phyloP scores from a whole-genome alignment of 2,797 vertebrate species.

The Phataginus tricuspis region DNA sequence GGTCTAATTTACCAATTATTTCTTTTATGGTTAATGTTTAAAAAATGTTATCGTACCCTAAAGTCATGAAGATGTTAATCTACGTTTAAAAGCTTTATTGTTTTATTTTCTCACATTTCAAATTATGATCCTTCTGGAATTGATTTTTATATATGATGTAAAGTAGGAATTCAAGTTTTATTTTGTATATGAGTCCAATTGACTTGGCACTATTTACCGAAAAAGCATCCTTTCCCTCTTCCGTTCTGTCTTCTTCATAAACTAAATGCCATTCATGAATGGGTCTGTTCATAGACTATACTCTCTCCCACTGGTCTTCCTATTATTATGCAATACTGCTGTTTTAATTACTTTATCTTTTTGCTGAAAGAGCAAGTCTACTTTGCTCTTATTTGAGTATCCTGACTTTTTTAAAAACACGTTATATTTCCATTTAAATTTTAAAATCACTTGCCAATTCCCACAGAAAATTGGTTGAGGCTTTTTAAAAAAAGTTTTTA shows the following conservation, averaged over 20 bases:
- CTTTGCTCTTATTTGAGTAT: not conserved
- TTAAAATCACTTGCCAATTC: not conserved
- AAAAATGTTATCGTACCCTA: not conserved
- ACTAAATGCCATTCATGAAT: not conserved
- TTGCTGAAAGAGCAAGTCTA: not conserved
- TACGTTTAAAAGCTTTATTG: not conserved
- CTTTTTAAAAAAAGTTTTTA: not conserved
- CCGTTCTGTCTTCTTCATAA: not conserved
- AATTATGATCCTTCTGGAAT: not conserved
- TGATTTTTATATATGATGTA: not conserved
- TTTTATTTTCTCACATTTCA: constrained; percentile 44
- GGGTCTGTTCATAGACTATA: not conserved
- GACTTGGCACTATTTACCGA: not conserved
- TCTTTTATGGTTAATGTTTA: not conserved
- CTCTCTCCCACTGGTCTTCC: not conserved
- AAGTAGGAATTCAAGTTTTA: not conserved
- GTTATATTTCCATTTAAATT: not conserved
- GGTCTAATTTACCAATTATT: not conserved
- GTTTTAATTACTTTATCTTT: not conserved
- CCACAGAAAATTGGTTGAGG: not conserved
- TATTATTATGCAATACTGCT: not conserved
- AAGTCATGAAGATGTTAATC: not conserved
- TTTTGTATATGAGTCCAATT: not conserved
- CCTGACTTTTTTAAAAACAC: not conserved
- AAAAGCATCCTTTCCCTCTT: not conserved